These are phyloP conservation scores for Orientallactaga bullata DNA, from an alignment of 2,113 vertebrate species.

Conservation along the genomic window DNA sequence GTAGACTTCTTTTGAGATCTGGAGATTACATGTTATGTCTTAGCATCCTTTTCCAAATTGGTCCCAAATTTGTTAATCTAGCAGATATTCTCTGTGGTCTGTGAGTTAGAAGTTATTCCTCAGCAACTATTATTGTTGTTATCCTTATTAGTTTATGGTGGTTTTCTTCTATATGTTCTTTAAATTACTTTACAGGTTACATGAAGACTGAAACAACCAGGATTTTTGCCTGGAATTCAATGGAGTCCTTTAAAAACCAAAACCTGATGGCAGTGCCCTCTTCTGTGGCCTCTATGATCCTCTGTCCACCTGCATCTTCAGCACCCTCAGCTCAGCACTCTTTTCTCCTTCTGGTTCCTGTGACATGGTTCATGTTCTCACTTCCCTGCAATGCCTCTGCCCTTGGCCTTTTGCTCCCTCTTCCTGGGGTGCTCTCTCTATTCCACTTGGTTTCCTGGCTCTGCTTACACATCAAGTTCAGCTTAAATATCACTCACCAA, in stretches of 20 bases:
- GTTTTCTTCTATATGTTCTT: conserved; percentile 22
- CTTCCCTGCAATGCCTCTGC: neutral
- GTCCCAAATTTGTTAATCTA: neutral
- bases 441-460: neutral
- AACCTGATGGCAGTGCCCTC: neutral
- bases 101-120: neutral
- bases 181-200: conserved; percentile 22
- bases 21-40: neutral
- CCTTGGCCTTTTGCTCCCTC: neutral
- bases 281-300: neutral
- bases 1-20: neutral
- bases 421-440: neutral
- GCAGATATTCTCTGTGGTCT: neutral
- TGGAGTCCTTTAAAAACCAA: neutral
- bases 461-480: neutral
- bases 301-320: neutral
- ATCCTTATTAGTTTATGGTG: neutral
- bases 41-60: neutral
- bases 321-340: neutral
- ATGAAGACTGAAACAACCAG: neutral
- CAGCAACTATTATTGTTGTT: neutral
- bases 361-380: neutral
- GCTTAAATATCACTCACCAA: neutral
- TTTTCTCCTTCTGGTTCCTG: neutral
- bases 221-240: conserved; percentile 4